Evolutionary conservation across 2,888 invertebrate genomes (phyloP).

Genomic region (Gerosis bhagava): DNA sequence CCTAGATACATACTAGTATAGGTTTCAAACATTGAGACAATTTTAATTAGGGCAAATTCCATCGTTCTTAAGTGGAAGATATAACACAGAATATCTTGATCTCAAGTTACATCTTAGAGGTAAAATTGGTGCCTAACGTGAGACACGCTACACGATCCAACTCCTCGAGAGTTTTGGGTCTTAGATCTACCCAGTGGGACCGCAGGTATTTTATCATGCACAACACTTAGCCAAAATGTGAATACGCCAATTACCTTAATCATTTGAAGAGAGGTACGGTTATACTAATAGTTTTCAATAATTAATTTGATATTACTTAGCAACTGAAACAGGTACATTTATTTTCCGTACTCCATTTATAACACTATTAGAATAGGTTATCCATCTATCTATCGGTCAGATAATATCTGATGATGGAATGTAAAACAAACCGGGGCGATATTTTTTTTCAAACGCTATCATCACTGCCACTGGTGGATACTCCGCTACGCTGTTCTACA

Average conservation of each 20-base stretch:
- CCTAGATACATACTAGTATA: too few species aligned
- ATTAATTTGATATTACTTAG: too few species aligned
- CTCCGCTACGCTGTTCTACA: too few species aligned
- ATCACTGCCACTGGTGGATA: too few species aligned
- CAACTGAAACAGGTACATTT: too few species aligned
- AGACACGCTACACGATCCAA: slow-evolving; percentile 47
- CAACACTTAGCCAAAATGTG: slow-evolving; percentile 62
- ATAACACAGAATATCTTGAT: slow-evolving; percentile 34
- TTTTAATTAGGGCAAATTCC: background rate
- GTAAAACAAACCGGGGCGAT: too few species aligned
- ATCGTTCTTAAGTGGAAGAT: slow-evolving; percentile 23
- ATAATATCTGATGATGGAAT: background rate
- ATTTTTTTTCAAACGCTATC: too few species aligned
- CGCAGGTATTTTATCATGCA: slow-evolving; percentile 62
- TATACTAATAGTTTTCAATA: too few species aligned
- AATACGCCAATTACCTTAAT: slow-evolving; percentile 62
- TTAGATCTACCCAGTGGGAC: slow-evolving; percentile 76
- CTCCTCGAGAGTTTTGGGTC: slow-evolving; percentile 51
- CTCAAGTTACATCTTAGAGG: slow-evolving; percentile 61
- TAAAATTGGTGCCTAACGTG: slow-evolving; percentile 56
- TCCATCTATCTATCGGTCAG: too few species aligned
- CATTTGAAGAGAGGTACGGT: slow-evolving; percentile 5
- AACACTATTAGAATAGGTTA: too few species aligned
- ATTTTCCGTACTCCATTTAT: too few species aligned
- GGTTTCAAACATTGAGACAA: too few species aligned